A percentile compares a stretch with the other conserved stretches of the same genome.
Conservation (phyloP, 2,113 vertebrate genomes). For the Hemicordylus capensis region DNA sequence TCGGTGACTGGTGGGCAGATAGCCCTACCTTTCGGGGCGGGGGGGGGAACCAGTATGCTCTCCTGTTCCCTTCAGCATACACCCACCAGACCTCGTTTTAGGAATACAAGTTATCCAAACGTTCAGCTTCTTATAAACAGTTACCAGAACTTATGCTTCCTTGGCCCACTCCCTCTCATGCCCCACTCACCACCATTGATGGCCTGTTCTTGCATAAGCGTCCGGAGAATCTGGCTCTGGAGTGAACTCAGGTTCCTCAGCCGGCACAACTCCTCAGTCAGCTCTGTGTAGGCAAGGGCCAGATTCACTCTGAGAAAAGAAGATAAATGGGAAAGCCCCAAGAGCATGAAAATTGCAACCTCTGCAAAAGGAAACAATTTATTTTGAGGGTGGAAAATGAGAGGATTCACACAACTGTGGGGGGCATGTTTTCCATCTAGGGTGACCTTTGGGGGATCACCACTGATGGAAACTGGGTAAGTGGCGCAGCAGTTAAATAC, state of each 20-base stretch:
- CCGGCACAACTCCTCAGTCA: slow-evolving; percentile 92
- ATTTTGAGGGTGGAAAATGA: not conserved
- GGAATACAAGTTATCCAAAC: not conserved
- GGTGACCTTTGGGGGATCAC: not conserved
- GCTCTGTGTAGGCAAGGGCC: slow-evolving; percentile 95
- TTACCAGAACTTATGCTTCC: not conserved
- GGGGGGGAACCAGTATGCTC: not conserved
- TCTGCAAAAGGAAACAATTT: not conserved
- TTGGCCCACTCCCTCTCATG: not conserved
- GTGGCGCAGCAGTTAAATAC: no score
- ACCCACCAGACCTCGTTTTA: not conserved
- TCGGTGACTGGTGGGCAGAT: not conserved
- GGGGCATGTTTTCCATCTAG: not conserved
- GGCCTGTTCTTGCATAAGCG: slow-evolving; percentile 88
- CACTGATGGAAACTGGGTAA: not conserved
- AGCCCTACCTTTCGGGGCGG: not conserved
- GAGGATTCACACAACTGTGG: not conserved
- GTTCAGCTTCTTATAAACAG: not conserved
- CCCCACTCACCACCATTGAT: slow-evolving; percentile 62
- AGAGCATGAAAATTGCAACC: not conserved
- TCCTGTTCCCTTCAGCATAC: not conserved
- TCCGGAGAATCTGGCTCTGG: slow-evolving; percentile 92
- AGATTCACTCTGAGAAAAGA: slow-evolving; percentile 86
- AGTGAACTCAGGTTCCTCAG: slow-evolving; percentile 87
- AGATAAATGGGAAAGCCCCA: not conserved